phyloP scores from a whole-genome alignment of 2,888 invertebrate species.

The Lasius platythorax region DNA sequence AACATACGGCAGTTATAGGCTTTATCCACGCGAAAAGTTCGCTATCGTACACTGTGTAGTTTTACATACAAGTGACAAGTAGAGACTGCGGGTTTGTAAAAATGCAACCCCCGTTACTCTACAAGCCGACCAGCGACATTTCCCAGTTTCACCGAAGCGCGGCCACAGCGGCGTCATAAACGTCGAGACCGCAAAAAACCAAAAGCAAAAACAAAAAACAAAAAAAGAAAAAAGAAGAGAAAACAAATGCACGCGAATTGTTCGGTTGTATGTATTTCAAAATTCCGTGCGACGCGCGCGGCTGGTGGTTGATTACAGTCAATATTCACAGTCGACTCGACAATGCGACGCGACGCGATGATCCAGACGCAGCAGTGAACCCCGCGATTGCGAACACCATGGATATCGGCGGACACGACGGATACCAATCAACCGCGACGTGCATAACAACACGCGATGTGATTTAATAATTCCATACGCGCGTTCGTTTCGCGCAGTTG shows the following conservation, averaged over 20 bases:
- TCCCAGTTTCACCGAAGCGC: constrained; percentile 20
- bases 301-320: constrained; percentile 38
- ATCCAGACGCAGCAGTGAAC: neutral
- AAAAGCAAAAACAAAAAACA: neutral
- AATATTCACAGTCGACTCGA: constrained; percentile 16
- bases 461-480: constrained; percentile 70
- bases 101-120: constrained; percentile 23
- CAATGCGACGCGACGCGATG: constrained; percentile 13
- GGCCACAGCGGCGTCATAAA: constrained; percentile 38
- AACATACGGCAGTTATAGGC: neutral
- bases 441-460: constrained; percentile 57
- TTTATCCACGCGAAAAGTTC: neutral
- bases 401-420: constrained; percentile 53
- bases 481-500: constrained; percentile 6
- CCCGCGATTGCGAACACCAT: constrained; percentile 11
- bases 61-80: neutral
- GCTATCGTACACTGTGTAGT: neutral
- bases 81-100: constrained; percentile 9
- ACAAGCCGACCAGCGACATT: constrained; percentile 13
- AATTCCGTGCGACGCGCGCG: constrained; percentile 30
- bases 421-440: constrained; percentile 58
- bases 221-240: neutral
- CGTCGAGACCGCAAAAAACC: constrained; percentile 22
- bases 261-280: constrained; percentile 33
- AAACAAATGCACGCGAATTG: constrained; percentile 46